Base-by-base conservation (phyloP, 1,140 invertebrate species). In the Aphelinus atriplicis region DNA sequence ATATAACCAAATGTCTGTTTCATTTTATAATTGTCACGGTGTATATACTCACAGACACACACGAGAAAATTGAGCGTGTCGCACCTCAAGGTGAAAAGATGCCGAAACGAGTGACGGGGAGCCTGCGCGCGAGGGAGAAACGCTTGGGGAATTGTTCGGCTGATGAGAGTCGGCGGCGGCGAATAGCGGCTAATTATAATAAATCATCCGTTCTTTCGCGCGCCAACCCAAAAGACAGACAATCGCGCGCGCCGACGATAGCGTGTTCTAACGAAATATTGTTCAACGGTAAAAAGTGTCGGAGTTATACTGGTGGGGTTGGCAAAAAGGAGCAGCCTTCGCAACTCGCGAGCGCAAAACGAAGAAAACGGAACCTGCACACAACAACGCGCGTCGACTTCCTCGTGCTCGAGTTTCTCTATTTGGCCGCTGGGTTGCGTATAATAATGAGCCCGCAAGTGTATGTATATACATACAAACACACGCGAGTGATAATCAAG, bases 341-440 rank as follows among this genome's bases (percentile, higher is more conserved):
- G 26, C 26, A 26, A 26, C 26, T 26, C 26, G 26, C 26, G 7
- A 46, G 48, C 51, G 64, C 51, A 71, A 71, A 56, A 63, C 60
- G 53, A 55, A 53, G 61, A 71, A 64, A 71, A 63, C 51, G 70
- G 61, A 64, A 71, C 4, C 43, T 50, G 7, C 26, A 7, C 50
- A 9, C 3, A 3, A 51, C 3, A 51, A 64, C 9, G 71, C n/a
- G n/a, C n/a, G 58, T 69, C 50, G 51, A 69, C 58, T 75, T 68
- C 65, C 61, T 62, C 9, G 65, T n/a, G 10, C 53, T 66, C 47
- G 58, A 61, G 58, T 70, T 61, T 70, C 60, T 63, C 45, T 47
- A 71, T 71, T 71, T 55, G 69, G 69, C 46, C 7, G 7, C 50
- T 50, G 57, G 46, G 9, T 46, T 45, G 9, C 45, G 42, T 61